These are phyloP conservation scores for Polylopha cassiicola DNA, from an alignment of 2,888 invertebrate species.

Conservation along the genomic window DNA sequence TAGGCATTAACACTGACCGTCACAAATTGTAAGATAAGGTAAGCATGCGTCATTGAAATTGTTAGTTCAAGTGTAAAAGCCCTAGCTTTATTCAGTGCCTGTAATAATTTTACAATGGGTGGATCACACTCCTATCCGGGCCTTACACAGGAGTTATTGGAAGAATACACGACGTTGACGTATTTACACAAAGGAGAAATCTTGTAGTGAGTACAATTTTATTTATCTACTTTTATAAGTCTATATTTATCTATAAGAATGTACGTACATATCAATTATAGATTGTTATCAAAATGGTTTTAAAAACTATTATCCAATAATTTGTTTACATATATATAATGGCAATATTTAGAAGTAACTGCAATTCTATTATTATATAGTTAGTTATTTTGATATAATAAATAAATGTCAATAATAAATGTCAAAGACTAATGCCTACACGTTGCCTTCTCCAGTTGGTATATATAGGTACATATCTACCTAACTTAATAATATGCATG, in stretches of 20 bases:
- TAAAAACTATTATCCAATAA: no score
- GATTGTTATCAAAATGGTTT: no score
- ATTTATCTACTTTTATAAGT: background rate
- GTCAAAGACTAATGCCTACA: no score
- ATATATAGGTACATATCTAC: no score
- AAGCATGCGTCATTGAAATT: slow-evolving; percentile 12
- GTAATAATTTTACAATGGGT: slow-evolving; percentile 59
- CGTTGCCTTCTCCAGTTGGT: no score
- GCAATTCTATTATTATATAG: no score
- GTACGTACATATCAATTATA: background rate
- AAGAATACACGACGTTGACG: slow-evolving; percentile 78
- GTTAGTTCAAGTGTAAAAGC: slow-evolving; percentile 10
- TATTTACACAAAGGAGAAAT: slow-evolving; percentile 80
- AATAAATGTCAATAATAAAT: no score
- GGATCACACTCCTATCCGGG: slow-evolving; percentile 61
- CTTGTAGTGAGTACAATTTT: slow-evolving; percentile 70
- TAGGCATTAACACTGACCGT: no score
- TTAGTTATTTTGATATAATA: no score
- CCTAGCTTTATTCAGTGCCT: background rate
- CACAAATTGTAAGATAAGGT: slow-evolving; percentile 17
- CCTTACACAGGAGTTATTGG: slow-evolving; percentile 75
- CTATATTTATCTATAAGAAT: background rate
- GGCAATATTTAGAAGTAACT: no score
- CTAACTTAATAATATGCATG: no score
- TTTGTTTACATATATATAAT: no score